Evolutionary conservation across 2,888 invertebrate genomes (phyloP).

Genomic region (Dysmachus trigonus): DNA sequence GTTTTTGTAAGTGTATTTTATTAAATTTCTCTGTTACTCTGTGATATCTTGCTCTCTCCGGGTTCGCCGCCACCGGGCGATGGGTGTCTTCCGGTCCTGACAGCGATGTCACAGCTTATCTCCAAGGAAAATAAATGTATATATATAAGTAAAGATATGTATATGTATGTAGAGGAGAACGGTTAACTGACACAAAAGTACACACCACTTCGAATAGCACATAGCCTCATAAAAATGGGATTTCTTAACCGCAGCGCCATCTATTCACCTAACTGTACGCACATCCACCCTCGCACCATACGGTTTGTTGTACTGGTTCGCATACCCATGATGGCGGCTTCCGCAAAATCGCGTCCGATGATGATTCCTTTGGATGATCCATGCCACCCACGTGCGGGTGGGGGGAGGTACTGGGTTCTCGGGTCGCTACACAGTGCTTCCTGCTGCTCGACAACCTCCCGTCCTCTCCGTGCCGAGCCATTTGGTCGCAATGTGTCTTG

Average conservation of each 20-base stretch:
- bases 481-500: conserved; percentile 23
- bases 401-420: background rate
- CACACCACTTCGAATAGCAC: background rate
- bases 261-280: background rate
- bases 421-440: background rate
- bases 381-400: background rate
- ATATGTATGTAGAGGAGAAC: background rate
- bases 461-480: background rate
- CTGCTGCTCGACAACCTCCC: background rate
- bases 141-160: background rate
- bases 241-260: conserved; percentile 24
- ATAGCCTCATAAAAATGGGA: conserved; percentile 31
- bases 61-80: background rate
- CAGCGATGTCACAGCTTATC: background rate
- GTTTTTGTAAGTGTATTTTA: conserved; percentile 36
- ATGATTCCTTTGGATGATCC: conserved; percentile 21
- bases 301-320: background rate
- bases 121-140: conserved; percentile 13
- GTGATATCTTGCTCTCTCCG: background rate
- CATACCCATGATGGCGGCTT: conserved; percentile 35
- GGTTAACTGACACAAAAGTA: background rate
- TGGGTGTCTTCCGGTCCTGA: background rate
- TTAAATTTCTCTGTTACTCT: background rate
- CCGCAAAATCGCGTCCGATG: conserved; percentile 39
- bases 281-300: background rate